Evolutionary conservation across 2,797 vertebrate species (phyloP).

Genomic region (Poeciliopsis infans): DNA sequence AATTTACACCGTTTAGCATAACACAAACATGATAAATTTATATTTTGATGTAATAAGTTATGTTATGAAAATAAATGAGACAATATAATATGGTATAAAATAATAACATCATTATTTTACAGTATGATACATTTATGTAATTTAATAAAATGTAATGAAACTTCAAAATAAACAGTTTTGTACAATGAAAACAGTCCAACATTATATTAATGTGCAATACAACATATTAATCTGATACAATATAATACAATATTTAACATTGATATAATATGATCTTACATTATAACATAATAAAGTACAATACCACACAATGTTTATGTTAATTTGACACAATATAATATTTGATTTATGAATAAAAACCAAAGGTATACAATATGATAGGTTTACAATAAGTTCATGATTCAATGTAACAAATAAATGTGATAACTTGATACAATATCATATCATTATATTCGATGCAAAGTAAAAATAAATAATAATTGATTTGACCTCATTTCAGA

Average conservation of each 20-base stretch:
- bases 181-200: background rate
- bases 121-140: background rate
- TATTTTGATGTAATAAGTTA: background rate
- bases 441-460: background rate
- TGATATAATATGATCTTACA: background rate
- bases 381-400: background rate
- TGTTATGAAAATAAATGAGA: background rate
- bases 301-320: background rate
- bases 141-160: background rate
- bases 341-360: background rate
- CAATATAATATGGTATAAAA: background rate
- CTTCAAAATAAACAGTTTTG: background rate
- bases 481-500: background rate
- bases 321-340: background rate
- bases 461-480: background rate
- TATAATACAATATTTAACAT: background rate
- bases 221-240: background rate
- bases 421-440: too few species aligned
- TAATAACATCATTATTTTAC: background rate
- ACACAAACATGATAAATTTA: background rate
- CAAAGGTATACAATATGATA: background rate
- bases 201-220: background rate
- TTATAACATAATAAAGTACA: background rate
- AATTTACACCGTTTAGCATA: background rate
- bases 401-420: background rate